Evolutionary conservation across 1,140 invertebrate genomes (phyloP).

Genomic region (Euura saliciscinereae): DNA sequence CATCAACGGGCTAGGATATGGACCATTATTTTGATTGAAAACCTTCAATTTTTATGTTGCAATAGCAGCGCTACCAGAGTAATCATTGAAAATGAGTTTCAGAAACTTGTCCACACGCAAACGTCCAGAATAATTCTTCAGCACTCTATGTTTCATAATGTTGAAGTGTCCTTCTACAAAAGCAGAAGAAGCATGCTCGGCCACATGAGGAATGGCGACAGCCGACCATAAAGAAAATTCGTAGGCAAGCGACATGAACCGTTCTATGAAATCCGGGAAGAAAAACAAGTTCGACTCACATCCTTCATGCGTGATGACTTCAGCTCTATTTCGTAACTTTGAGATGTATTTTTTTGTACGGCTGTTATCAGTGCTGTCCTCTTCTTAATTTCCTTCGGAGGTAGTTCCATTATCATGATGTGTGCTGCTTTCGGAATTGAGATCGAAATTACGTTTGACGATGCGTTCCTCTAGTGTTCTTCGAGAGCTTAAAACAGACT

Average conservation of each 20-base stretch:
- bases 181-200: slow-evolving; percentile 11
- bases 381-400: neutral
- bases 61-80: neutral
- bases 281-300: slow-evolving; percentile 12
- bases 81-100: slow-evolving; percentile 3
- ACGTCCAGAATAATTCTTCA: slow-evolving; percentile 9
- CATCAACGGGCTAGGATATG: slow-evolving; percentile 2
- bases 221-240: slow-evolving; percentile 24
- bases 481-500: neutral
- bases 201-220: slow-evolving; percentile 13
- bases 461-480: neutral
- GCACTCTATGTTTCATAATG: slow-evolving; percentile 13
- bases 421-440: neutral
- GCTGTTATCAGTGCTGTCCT: neutral
- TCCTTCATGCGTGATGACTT: neutral
- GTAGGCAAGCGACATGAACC: slow-evolving; percentile 10
- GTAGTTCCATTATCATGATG: neutral
- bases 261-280: slow-evolving; percentile 8
- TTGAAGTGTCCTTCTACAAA: no score
- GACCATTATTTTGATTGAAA: slow-evolving; percentile 10
- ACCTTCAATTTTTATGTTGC: slow-evolving; percentile 8
- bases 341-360: neutral
- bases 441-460: neutral
- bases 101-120: slow-evolving; percentile 15
- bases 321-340: neutral